These are phyloP conservation scores for Limanda limanda DNA, from an alignment of 2,113 vertebrate genomes.

Conservation along the genomic window DNA sequence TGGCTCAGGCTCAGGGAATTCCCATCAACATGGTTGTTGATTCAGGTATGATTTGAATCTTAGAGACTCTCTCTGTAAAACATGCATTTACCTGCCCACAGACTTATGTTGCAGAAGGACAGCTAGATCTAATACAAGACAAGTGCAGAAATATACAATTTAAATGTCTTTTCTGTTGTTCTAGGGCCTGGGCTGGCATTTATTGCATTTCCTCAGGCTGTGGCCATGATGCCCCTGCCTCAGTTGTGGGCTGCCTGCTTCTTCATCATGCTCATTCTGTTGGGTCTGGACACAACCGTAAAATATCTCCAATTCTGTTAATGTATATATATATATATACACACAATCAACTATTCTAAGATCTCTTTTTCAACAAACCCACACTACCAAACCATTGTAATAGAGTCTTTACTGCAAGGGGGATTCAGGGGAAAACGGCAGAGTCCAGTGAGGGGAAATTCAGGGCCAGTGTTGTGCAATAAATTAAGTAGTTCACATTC, in stretches of 20 bases:
- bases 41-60: conserved; percentile 53
- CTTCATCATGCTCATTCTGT: conserved; percentile 62
- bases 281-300: conserved; percentile 59
- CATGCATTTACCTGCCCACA: background rate
- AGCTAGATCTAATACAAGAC: background rate
- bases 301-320: background rate
- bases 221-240: conserved; percentile 60
- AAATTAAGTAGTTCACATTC: too few relatives aligned
- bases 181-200: conserved; percentile 58
- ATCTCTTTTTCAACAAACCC: too few relatives aligned
- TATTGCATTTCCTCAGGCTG: conserved; percentile 56
- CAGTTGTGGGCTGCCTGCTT: conserved; percentile 58
- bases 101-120: background rate
- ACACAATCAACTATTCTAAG: too few relatives aligned
- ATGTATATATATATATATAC: too few relatives aligned
- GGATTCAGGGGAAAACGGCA: too few relatives aligned
- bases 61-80: background rate
- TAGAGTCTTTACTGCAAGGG: too few relatives aligned
- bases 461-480: too few relatives aligned
- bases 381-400: too few relatives aligned
- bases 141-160: background rate
- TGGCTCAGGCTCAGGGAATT: conserved; percentile 59
- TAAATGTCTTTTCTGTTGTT: background rate
- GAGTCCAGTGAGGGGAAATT: too few relatives aligned
- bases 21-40: conserved; percentile 58